Conservation (phyloP, 2,113 vertebrate species). For the Chaetodon trifascialis region DNA sequence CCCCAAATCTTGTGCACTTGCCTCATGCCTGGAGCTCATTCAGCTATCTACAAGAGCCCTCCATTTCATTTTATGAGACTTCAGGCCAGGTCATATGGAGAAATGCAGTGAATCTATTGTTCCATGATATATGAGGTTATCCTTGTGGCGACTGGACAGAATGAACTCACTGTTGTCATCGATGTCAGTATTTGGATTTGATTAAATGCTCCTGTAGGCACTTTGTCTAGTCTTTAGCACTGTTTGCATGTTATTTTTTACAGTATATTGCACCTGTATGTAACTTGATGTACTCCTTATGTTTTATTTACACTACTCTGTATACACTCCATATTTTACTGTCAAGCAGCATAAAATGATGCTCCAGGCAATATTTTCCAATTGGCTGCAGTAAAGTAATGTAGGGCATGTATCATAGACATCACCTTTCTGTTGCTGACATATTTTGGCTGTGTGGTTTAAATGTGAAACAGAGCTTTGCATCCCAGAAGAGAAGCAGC, state of each 20-base stretch:
- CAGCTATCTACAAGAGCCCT: not conserved
- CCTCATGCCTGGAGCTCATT: not conserved
- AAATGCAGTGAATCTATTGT: not conserved
- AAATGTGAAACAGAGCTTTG: constrained; percentile 2
- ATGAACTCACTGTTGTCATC: not conserved
- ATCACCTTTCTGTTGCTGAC: not conserved
- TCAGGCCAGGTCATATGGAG: not conserved
- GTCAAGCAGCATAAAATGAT: not conserved
- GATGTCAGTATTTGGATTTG: not conserved
- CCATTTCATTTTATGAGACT: not conserved
- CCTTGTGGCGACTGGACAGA: not conserved
- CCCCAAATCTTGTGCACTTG: constrained; percentile 10
- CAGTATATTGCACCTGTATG: not conserved
- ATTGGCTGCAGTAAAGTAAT: not conserved
- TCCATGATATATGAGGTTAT: constrained; percentile 14
- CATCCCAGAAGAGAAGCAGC: not conserved
- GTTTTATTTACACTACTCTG: not conserved
- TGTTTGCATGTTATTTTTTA: not conserved
- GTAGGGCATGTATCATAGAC: not conserved
- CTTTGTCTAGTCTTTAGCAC: not conserved
- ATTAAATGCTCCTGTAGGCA: not conserved
- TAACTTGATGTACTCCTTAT: not conserved
- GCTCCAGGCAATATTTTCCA: not conserved
- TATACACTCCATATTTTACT: not conserved
- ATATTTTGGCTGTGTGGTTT: not conserved